Evolutionary conservation across 2,888 invertebrate genomes (phyloP).

Genomic region (Ophion ventricosus): DNA sequence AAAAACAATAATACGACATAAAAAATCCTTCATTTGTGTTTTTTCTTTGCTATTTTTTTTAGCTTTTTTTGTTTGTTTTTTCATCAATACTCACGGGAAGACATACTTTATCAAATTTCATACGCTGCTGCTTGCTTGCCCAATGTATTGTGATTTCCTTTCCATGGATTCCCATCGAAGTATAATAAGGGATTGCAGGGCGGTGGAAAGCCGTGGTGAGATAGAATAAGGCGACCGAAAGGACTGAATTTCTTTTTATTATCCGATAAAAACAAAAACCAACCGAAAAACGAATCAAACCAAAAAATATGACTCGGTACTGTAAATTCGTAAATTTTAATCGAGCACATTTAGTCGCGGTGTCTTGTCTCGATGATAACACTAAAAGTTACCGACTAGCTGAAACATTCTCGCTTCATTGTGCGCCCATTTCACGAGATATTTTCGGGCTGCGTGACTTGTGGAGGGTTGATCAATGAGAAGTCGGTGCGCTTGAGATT

Average conservation of each 20-base stretch:
- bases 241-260: neutral
- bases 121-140: constrained; percentile 61
- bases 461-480: too few relatives aligned
- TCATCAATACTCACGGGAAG: constrained; percentile 59
- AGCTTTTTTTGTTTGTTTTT: constrained; percentile 4
- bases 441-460: too few relatives aligned
- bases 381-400: too few relatives aligned
- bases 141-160: constrained; percentile 65
- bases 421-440: too few relatives aligned
- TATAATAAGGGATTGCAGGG: neutral
- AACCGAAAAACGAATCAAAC: too few relatives aligned
- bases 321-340: too few relatives aligned
- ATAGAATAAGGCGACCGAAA: neutral
- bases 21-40: constrained; percentile 50
- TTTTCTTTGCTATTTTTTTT: neutral
- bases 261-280: too few relatives aligned
- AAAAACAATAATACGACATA: constrained; percentile 33
- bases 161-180: constrained; percentile 49
- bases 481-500: too few relatives aligned
- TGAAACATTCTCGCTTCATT: too few relatives aligned
- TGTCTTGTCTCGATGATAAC: too few relatives aligned
- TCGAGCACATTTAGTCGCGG: too few relatives aligned
- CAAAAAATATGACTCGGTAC: too few relatives aligned
- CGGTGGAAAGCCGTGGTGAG: neutral
- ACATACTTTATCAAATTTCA: constrained; percentile 57